Base-by-base conservation (phyloP, 2,888 invertebrate genomes). In the Cetonia aurata region DNA sequence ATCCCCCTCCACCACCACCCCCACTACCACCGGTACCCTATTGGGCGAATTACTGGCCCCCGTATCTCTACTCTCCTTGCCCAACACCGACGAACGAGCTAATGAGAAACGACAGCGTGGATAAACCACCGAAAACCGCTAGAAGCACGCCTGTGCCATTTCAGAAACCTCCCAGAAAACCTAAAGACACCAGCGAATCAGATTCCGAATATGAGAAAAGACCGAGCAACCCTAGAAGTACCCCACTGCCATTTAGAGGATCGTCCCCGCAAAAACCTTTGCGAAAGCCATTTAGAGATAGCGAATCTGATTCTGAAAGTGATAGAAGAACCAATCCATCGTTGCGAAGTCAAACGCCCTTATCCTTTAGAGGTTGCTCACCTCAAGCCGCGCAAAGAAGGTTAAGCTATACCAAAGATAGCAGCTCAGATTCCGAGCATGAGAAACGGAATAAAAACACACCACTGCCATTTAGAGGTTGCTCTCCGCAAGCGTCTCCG, bases 41-140 rank as follows among this genome's bases (percentile, higher is more conserved):
- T 75, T 80, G 80, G 73, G 77, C 77, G 13, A 81, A 79, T 74
- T 83, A 81, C 79, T 77, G 77, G 41, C 72, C 78, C 76, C 72
- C 72, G n/a, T 71, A 66, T 31, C 57, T 55, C 15, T 67, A 59
- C 50, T 66, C 70, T 15, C 57, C 66, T 65, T 74, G 67, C 53
- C 70, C 74, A n/a, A 57, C 70, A 48, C 66, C 73, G 17, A 70
- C 56, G 3, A 65, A 59, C 53, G 73, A 73, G 42, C n/a, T 57
- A 31, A 57, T 37, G 57, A 72, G 59, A 60, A 70, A 48, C 17
- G 69, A 69, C 33, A 65, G 37, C 69, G 46, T 41, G 33, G 53
- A 62, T 6, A 66, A 56, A 37, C 53, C 70, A 17, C 41, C 44
- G 6, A 56, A 41, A 69, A 55, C 53, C 17, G 33, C 65, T 10